These are phyloP conservation scores for Drosophila kepulauana DNA, from an alignment of 1,140 invertebrate genomes.

Conservation along the genomic window DNA sequence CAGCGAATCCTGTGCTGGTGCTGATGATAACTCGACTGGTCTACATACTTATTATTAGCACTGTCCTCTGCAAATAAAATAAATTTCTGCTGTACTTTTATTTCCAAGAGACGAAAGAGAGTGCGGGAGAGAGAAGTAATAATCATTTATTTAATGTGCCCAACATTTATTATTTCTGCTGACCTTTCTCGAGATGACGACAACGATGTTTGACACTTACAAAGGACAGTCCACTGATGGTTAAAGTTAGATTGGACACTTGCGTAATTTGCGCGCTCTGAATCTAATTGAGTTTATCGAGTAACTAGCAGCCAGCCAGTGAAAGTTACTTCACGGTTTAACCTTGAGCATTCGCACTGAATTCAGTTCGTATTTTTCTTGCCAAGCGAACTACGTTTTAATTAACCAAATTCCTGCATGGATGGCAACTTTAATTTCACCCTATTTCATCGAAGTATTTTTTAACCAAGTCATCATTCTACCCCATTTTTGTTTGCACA, in stretches of 20 bases:
- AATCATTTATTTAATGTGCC: slow-evolving; percentile 81
- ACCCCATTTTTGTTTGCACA: background rate
- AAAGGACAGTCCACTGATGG: slow-evolving; percentile 50
- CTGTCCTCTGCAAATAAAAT: slow-evolving; percentile 72
- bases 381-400: background rate
- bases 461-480: too few relatives aligned
- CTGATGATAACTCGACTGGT: slow-evolving; percentile 7
- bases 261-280: slow-evolving; percentile 70
- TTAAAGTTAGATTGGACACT: slow-evolving; percentile 82
- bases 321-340: background rate
- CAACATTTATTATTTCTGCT: slow-evolving; percentile 76
- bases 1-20: slow-evolving; percentile 30
- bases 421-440: background rate
- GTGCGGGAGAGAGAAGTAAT: slow-evolving; percentile 42
- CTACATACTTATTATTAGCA: background rate
- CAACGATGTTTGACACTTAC: background rate
- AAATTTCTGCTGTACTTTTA: slow-evolving; percentile 70
- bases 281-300: slow-evolving; percentile 74
- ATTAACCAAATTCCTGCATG: background rate
- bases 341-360: slow-evolving; percentile 1
- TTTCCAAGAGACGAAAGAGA: slow-evolving; percentile 37
- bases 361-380: background rate
- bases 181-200: slow-evolving; percentile 40
- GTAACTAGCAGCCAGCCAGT: background rate
- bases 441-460: background rate